phyloP scores from a whole-genome alignment of 1,140 invertebrate genomes.

The Dufourea novaeangliae region DNA sequence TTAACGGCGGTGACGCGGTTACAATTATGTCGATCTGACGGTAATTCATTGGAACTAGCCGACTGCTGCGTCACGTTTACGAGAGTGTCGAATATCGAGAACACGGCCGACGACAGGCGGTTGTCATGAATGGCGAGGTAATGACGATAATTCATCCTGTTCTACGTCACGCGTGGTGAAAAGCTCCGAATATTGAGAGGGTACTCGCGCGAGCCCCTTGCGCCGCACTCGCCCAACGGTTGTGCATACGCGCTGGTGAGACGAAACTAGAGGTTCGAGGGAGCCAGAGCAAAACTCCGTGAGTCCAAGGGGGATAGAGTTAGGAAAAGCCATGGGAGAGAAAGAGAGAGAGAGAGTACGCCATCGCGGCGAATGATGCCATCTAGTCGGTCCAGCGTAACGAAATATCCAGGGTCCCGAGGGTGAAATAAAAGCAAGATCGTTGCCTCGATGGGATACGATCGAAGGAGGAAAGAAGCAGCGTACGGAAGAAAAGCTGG shows the following conservation, averaged over 20 bases:
- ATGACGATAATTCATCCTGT: conserved; percentile 53
- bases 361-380: not conserved
- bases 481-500: conserved; percentile 50
- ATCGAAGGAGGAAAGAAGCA: conserved; percentile 41
- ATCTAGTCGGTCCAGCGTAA: conserved; percentile 38
- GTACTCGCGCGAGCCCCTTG: not conserved
- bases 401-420: conserved; percentile 46
- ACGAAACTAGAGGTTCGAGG: not conserved
- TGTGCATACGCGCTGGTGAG: too few relatives aligned
- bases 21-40: conserved; percentile 48
- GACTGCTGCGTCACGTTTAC: conserved; percentile 25
- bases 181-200: conserved; percentile 32
- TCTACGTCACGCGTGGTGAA: conserved; percentile 29
- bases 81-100: conserved; percentile 44
- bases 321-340: not conserved
- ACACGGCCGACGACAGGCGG: conserved; percentile 33
- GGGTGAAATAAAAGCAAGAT: conserved; percentile 60
- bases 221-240: too few relatives aligned
- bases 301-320: too few relatives aligned
- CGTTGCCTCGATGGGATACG: conserved; percentile 51
- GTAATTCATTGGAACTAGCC: conserved; percentile 30
- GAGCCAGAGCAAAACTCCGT: not conserved
- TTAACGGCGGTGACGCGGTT: conserved; percentile 29
- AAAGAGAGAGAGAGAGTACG: not conserved
- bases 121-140: conserved; percentile 43